These are phyloP conservation scores for Falcaria lacertinaria DNA, from an alignment of 2,888 invertebrate species.

Conservation along the genomic window DNA sequence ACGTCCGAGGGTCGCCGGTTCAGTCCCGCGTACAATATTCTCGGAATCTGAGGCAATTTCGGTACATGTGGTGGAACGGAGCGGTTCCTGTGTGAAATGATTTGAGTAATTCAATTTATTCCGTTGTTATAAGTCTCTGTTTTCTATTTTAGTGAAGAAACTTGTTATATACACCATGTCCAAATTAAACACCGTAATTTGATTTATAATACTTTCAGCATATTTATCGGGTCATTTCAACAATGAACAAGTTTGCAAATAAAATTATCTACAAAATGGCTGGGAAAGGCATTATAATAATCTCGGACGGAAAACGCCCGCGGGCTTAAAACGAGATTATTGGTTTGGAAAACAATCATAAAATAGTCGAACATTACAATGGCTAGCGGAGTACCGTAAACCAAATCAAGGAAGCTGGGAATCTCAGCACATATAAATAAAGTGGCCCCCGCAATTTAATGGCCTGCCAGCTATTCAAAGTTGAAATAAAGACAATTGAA, in stretches of 20 bases:
- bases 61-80: slow-evolving; percentile 18
- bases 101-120: slow-evolving; percentile 14
- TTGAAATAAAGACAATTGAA: slow-evolving; percentile 17
- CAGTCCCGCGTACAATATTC: slow-evolving; percentile 38
- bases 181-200: slow-evolving; percentile 7
- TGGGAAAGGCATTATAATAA: background rate
- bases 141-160: no score
- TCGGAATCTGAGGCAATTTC: slow-evolving; percentile 34
- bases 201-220: no score
- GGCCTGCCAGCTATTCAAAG: slow-evolving; percentile 5
- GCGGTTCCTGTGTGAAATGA: slow-evolving; percentile 16
- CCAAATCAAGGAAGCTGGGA: slow-evolving; percentile 21
- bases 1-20: slow-evolving; percentile 43
- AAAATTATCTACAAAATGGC: background rate
- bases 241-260: background rate
- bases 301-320: background rate
- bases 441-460: background rate
- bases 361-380: slow-evolving; percentile 20
- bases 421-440: slow-evolving; percentile 12
- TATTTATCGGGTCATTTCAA: background rate
- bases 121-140: slow-evolving; percentile 6
- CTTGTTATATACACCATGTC: no score
- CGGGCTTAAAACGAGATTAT: slow-evolving; percentile 3
- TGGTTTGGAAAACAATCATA: slow-evolving; percentile 10
- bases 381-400: slow-evolving; percentile 21